Evolutionary conservation across 2,113 vertebrate genomes (phyloP).

Genomic region (Odontesthes bonariensis): DNA sequence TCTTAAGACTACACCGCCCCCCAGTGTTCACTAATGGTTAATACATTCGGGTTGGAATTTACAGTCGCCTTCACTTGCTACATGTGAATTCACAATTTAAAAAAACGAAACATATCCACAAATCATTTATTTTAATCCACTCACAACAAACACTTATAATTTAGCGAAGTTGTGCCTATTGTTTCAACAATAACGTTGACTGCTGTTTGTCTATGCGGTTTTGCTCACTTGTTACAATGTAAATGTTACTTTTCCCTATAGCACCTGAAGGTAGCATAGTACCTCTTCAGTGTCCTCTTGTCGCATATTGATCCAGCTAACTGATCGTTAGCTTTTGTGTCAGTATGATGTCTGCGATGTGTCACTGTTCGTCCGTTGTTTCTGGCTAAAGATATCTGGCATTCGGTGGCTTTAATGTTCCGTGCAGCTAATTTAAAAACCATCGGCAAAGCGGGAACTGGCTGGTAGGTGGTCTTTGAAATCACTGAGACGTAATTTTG

Average conservation of each 20-base stretch:
- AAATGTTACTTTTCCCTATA: rapidly evolving
- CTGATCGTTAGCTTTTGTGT: slow-evolving; percentile 66
- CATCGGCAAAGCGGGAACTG: slow-evolving; percentile 84
- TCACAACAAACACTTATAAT: neutral
- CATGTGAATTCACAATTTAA: neutral
- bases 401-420: slow-evolving; percentile 84
- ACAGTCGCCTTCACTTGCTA: slow-evolving; percentile 38
- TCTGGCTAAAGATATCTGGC: slow-evolving; percentile 73
- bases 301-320: slow-evolving; percentile 59
- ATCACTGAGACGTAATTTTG: slow-evolving; percentile 51
- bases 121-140: neutral
- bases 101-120: too few species aligned
- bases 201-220: neutral
- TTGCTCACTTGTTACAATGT: neutral
- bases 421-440: slow-evolving; percentile 82
- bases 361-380: slow-evolving; percentile 67
- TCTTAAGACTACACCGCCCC: slow-evolving; percentile 2
- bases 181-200: neutral
- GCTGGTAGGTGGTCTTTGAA: slow-evolving; percentile 81
- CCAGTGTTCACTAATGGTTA: slow-evolving; percentile 19
- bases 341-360: slow-evolving; percentile 75
- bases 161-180: neutral
- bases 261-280: slow-evolving; percentile 33
- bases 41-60: neutral
- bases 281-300: slow-evolving; percentile 36